Evolutionary conservation across 2,113 vertebrate genomes (phyloP), one percentile per base, ranked within the genome.

Genomic region (Sorex fumeus): DNA sequence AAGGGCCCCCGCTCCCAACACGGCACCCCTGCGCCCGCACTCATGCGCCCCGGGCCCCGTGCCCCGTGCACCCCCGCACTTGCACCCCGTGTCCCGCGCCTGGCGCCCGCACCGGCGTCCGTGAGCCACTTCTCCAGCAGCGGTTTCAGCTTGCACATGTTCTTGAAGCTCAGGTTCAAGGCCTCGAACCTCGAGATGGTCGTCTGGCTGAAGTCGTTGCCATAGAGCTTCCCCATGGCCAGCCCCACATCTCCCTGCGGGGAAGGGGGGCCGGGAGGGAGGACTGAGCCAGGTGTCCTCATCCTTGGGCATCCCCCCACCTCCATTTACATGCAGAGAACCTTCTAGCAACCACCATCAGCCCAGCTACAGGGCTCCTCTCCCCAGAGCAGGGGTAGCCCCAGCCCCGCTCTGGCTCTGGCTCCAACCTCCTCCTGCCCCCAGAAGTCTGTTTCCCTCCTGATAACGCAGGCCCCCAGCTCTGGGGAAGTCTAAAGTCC

Each of bases 141-240:
- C 0, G 99, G 99, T 88, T 99, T 99, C 91, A 99, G 98, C 96
- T 99, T 99, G 98, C 99, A 99, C 99, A 99, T 99, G 96, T 99
- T 99, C 97, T 99, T 99, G 96, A 99, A 99, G 97, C 99, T 99
- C 60, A 99, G 98, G 94, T 99, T 99, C 86, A 99, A 99, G 2
- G 99, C 99, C 96, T 99, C 99, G 0, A 99, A 99, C 75, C 99
- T 98, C 0, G 99, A 99, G 91, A 99, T 99, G 11, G 99, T 99
- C 0, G 99, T 99, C 97, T 99, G 99, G 97, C 99, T 99, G 98
- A 99, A 99, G 90, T 99, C 99, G 0, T 99, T 99, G 25, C 99
- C 99, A 0, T 99, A 99, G 4, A 99, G 98, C 95, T 99, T 99
- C 30, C 99, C 99, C 99, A 99, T 99, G 0, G 99, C 99, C 45